phyloP scores from a whole-genome alignment of 2,888 invertebrate species.

The Sthenelais limicola region DNA sequence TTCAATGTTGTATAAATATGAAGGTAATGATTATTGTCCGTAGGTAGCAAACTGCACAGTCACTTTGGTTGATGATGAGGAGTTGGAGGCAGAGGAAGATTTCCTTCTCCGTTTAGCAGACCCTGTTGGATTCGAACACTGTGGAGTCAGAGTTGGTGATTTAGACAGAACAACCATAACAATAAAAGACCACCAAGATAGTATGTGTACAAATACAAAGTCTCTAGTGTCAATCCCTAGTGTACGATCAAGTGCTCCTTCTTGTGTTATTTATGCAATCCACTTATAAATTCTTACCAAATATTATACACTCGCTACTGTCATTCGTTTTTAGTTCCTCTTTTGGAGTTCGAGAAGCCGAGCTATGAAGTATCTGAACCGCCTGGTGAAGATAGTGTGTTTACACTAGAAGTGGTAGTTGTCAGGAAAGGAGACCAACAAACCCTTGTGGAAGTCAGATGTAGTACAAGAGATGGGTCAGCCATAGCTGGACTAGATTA shows the following conservation, averaged over 20 bases:
- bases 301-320: background rate
- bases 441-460: conserved; percentile 61
- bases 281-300: background rate
- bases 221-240: no score
- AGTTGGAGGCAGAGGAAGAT: conserved; percentile 68
- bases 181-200: conserved; percentile 70
- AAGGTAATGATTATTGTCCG: conserved; percentile 9
- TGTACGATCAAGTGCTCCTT: no score
- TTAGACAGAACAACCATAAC: conserved; percentile 61
- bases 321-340: conserved; percentile 58
- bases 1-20: no score
- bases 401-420: conserved; percentile 60
- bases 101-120: conserved; percentile 65
- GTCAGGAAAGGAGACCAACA: conserved; percentile 66
- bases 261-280: no score
- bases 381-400: conserved; percentile 56
- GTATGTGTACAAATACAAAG: conserved; percentile 56
- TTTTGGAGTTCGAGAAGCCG: conserved; percentile 61
- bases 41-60: conserved; percentile 68
- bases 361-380: conserved; percentile 68
- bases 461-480: conserved; percentile 70
- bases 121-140: conserved; percentile 56
- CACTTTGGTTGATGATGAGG: conserved; percentile 66
- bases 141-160: conserved; percentile 60
- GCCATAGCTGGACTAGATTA: conserved; percentile 71